Evolutionary conservation across 2,888 invertebrate genomes (phyloP).

Genomic region (Tenthredo distinguenda): DNA sequence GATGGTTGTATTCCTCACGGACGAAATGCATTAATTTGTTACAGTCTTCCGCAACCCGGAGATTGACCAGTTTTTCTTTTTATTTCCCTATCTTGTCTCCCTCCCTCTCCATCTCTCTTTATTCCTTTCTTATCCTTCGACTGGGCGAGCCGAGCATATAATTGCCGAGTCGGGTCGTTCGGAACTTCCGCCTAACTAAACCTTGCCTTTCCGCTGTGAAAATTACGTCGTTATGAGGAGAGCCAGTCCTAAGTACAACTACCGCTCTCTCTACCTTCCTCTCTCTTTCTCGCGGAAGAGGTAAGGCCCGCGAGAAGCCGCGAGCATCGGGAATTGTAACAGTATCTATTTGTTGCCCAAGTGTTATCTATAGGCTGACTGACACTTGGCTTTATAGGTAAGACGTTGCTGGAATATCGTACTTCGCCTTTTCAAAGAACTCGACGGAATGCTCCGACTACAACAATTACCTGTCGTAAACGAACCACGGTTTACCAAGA

Average conservation of each 20-base stretch:
- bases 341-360: constrained; percentile 33
- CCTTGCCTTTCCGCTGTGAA: constrained; percentile 38
- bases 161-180: constrained; percentile 37
- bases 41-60: neutral
- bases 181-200: constrained; percentile 43
- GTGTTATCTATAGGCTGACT: constrained; percentile 36
- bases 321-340: constrained; percentile 19
- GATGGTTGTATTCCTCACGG: neutral
- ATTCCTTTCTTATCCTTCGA: neutral
- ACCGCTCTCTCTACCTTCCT: neutral
- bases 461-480: constrained; percentile 75
- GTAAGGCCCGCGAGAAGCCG: neutral
- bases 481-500: constrained; percentile 65
- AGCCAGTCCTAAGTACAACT: constrained; percentile 1
- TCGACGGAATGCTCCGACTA: constrained; percentile 64
- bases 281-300: neutral
- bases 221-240: constrained; percentile 41
- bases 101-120: neutral
- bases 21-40: neutral
- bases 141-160: neutral
- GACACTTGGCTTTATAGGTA: constrained; percentile 37
- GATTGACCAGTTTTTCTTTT: neutral
- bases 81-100: neutral
- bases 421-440: constrained; percentile 67
- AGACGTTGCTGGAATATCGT: constrained; percentile 59